Evolutionary conservation across 1,140 invertebrate species (phyloP).

Genomic region (Drosophila sucinea): DNA sequence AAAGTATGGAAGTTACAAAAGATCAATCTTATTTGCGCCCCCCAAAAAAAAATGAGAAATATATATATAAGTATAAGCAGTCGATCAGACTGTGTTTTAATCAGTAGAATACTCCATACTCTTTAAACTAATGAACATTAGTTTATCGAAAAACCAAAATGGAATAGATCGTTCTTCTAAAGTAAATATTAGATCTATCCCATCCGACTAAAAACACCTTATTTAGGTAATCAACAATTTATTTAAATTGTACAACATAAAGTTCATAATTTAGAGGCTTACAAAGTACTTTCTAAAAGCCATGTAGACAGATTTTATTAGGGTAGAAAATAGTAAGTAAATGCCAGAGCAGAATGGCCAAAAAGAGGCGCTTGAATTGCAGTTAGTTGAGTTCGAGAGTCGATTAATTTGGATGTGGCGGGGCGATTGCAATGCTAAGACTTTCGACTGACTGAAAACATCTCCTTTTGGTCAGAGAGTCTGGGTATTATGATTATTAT

Average conservation of each 20-base stretch:
- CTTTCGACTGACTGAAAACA: constrained; percentile 44
- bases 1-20: constrained; percentile 78
- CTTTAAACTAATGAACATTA: too few species aligned
- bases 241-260: too few species aligned
- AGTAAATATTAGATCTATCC: too few species aligned
- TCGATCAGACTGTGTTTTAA: background rate
- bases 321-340: background rate
- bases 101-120: background rate
- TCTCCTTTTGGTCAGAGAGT: constrained; percentile 49
- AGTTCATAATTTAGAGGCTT: too few species aligned
- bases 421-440: constrained; percentile 35
- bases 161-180: too few species aligned
- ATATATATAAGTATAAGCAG: background rate
- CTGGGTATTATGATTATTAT: constrained; percentile 44
- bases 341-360: constrained; percentile 10
- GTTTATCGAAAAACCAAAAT: too few species aligned
- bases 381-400: constrained; percentile 20
- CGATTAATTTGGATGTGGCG: constrained; percentile 58
- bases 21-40: constrained; percentile 81
- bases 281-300: too few species aligned
- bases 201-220: too few species aligned
- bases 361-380: constrained; percentile 34
- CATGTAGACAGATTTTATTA: background rate
- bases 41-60: constrained; percentile 53
- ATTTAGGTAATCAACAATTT: too few species aligned